These are phyloP conservation scores for Ridgeia piscesae DNA, from an alignment of 1,140 invertebrate species.

Conservation along the genomic window DNA sequence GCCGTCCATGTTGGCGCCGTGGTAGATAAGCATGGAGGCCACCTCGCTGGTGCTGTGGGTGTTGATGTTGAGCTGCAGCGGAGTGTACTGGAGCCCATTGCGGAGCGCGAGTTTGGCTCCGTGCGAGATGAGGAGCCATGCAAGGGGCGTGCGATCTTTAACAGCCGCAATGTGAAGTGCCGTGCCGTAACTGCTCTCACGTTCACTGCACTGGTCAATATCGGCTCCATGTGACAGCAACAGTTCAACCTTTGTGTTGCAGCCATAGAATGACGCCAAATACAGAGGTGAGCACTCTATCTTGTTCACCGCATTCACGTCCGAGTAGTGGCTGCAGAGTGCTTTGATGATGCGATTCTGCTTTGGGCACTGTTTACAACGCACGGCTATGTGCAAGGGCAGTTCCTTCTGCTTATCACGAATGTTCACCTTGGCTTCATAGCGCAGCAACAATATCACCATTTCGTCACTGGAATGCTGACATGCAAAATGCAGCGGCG, in stretches of 20 bases:
- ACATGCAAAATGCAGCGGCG: conserved; percentile 29
- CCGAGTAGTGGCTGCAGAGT: conserved; percentile 20
- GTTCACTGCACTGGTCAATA: neutral
- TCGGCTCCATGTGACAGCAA: conserved; percentile 24
- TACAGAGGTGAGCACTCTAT: conserved; percentile 25
- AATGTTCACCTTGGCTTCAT: conserved; percentile 23
- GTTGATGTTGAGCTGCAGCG: conserved; percentile 25
- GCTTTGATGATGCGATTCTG: conserved; percentile 22
- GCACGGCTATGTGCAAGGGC: conserved; percentile 26
- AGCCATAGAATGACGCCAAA: conserved; percentile 26
- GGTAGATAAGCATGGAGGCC: conserved; percentile 23
- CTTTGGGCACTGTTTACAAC: conserved; percentile 22
- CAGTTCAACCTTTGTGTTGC: conserved; percentile 23
- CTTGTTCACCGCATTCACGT: conserved; percentile 22
- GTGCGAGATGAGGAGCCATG: conserved; percentile 18
- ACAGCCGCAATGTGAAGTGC: conserved; percentile 28
- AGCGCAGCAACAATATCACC: conserved; percentile 22
- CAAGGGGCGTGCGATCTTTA: conserved; percentile 23
- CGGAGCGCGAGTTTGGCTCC: conserved; percentile 20
- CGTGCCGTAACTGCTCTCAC: conserved; percentile 25
- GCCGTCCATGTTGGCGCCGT: conserved; percentile 24
- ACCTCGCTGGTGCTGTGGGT: conserved; percentile 21
- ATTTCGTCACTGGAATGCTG: conserved; percentile 16
- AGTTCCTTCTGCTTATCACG: conserved; percentile 21
- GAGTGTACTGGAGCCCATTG: conserved; percentile 19